Base-by-base conservation (phyloP, 2,888 invertebrate genomes). In the Lasioglossum lativentre region DNA sequence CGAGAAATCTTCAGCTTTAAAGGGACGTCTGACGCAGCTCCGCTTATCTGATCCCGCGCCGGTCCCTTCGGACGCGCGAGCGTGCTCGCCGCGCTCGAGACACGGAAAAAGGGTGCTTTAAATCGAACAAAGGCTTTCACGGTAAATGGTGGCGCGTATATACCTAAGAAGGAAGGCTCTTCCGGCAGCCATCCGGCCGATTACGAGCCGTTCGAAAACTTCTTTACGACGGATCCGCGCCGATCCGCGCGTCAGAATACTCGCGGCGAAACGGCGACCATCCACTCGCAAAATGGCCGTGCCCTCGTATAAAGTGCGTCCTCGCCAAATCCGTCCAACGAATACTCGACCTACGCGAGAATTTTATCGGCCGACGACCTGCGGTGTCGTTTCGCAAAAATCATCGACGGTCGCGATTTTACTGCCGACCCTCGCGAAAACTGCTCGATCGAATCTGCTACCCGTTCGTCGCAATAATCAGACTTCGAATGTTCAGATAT, bases 61-160 rank as follows among this genome's bases (percentile, higher is more conserved):
- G 56, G 27, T 63, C 30, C 63, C 63, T 63, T 63, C 19, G 30
- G 63, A 30, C 63, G 63, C 30, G 63, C 30, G 63, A 63, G 63
- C 63, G 63, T 12, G 63, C 30, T 63, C 63, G 14, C 73, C 63
- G 63, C 63, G 63, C 56, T 74, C 68, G 82, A 63, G 82, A 80
- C 83, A 74, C 66, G 59, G 86, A 71, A 86, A 83, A 79, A 77
- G 85, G 76, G 83, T 75, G 85, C 83, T 88, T 89, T 87, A 86
- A 89, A 88, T 90, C 89, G 90, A 86, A 90, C 90, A 88, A 90
- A 89, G 73, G 85, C 66, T 90, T 87, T 85, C 85, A 88, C 78
- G 38, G 87, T 75, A 89, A 86, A 89, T 85, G 90, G 79, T 56
- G 72, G 70, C 34, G 68, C 70, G 71, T 82, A 76, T 86, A 86